These are phyloP conservation scores for Macrophya annulata DNA, from an alignment of 2,888 invertebrate genomes.

Conservation along the genomic window DNA sequence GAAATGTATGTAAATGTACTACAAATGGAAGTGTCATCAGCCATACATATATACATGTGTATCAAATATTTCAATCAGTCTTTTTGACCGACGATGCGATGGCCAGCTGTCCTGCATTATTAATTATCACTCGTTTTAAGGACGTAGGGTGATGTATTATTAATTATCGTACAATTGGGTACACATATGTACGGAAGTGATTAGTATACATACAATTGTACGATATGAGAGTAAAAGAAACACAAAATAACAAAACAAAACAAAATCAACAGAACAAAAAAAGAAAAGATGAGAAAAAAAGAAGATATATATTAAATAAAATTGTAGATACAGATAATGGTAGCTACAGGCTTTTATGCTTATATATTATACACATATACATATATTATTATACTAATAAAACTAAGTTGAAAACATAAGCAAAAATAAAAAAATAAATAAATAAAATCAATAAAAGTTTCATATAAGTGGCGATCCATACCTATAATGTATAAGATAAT, in stretches of 20 bases:
- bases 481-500: background rate
- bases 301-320: conserved; percentile 55
- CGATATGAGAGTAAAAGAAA: conserved; percentile 50
- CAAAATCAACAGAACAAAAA: conserved; percentile 67
- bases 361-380: conserved; percentile 66
- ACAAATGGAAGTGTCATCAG: too few relatives aligned
- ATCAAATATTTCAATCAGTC: too few relatives aligned
- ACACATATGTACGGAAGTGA: too few relatives aligned
- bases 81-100: too few relatives aligned
- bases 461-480: conserved; percentile 34
- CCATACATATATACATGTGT: too few relatives aligned
- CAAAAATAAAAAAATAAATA: background rate
- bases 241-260: conserved; percentile 60
- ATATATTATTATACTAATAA: conserved; percentile 12
- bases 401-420: background rate
- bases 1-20: too few relatives aligned
- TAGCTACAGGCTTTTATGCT: conserved; percentile 79
- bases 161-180: too few relatives aligned
- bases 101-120: too few relatives aligned
- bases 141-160: too few relatives aligned
- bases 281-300: background rate
- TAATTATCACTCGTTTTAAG: too few relatives aligned
- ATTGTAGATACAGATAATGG: conserved; percentile 69
- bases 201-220: too few relatives aligned
- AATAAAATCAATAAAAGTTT: background rate